A percentile compares a stretch with the other conserved stretches of the same genome.
These are phyloP conservation scores for Drosophila sordidula DNA, from an alignment of 2,888 invertebrate species.

Conservation along the genomic window DNA sequence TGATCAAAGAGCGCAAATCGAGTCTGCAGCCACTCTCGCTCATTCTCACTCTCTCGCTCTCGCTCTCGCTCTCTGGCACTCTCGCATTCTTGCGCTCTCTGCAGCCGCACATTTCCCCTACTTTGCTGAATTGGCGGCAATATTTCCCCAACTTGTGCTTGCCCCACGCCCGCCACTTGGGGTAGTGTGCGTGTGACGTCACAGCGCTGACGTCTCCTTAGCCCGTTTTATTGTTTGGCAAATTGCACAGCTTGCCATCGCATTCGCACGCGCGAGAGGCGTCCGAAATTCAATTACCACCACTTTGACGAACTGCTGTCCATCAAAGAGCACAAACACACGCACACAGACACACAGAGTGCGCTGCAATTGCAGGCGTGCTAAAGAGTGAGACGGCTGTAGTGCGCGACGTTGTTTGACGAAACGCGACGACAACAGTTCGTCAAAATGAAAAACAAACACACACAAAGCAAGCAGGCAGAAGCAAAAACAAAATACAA, in stretches of 20 bases:
- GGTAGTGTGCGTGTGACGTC: conserved; percentile 60
- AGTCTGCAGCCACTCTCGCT: conserved; percentile 15
- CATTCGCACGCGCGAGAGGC: conserved; percentile 51
- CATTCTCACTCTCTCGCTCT: neutral
- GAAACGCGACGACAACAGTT: conserved; percentile 80
- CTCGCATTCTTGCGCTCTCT: conserved; percentile 37
- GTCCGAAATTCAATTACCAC: conserved; percentile 78
- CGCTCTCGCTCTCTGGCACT: too few relatives aligned
- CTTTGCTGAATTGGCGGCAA: conserved; percentile 61
- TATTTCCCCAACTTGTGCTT: conserved; percentile 53
- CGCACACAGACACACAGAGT: neutral
- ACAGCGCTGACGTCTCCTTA: conserved; percentile 44
- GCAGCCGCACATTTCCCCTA: conserved; percentile 65
- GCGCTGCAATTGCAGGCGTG: conserved; percentile 46
- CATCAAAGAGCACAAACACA: conserved; percentile 61
- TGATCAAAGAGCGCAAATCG: conserved; percentile 40
- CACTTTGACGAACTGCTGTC: conserved; percentile 84
- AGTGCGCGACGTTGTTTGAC: conserved; percentile 60
- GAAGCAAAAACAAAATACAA: conserved; percentile 57
- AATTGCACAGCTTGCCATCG: conserved; percentile 52
- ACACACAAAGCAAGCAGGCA: conserved; percentile 30
- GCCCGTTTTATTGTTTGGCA: conserved; percentile 63
- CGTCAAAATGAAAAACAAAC: conserved; percentile 66
- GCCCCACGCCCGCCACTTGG: conserved; percentile 41
- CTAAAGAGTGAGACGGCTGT: conserved; percentile 56